Base-by-base conservation (phyloP, 2,888 invertebrate genomes). In the Steinernema hermaphroditum region DNA sequence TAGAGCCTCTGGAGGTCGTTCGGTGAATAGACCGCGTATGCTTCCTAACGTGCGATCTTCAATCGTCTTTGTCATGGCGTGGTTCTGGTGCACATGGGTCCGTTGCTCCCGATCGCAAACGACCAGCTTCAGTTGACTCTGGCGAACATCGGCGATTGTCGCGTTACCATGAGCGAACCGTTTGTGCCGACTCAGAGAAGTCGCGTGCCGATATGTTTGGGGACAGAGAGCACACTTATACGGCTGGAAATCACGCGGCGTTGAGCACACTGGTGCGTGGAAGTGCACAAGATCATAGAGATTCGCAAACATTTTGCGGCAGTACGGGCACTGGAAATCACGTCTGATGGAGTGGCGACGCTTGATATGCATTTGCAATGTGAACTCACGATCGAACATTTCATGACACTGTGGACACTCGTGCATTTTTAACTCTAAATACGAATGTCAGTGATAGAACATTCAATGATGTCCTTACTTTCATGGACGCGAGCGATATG, bases 191-290 rank as follows among this genome's bases (percentile, higher is more conserved):
- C 54, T 54, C 24, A 54, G 54, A 27, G 54, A 54, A 6, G 54
- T 54, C 4, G 54, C 54, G 16, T 54, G 54, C 1, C 54, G 54
- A 54, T 54, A 54, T 22, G 54, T 27, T 54, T 54, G 54, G 27
- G 54, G 54, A 54, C 54, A 54, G 27, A 54, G 54, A 4, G 54
- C 54, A 27, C 54, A 54, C 54, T 54, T 22, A 27, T 54, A 54
- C 4, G 46, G 46, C 46, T 46, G 46, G 46, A 9, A 46, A 19
- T 46, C 46, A 6, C 46, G 46, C 4, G 46, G 46, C 2, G 46
- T 46, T 4, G 46, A 46, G 19, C 46, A 46, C 16, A 46, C 46
- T 16, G 46, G 46, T 9, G 46, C 46, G 19, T 46, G 46, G 46
- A 46, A 46, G 27, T 54, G 54, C 9, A 54, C 54, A 12, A 54